Percentiles rank a stretch among this genome's conserved stretches.
phyloP scores from a whole-genome alignment of 2,888 invertebrate species.

The Petrolisthes cinctipes region DNA sequence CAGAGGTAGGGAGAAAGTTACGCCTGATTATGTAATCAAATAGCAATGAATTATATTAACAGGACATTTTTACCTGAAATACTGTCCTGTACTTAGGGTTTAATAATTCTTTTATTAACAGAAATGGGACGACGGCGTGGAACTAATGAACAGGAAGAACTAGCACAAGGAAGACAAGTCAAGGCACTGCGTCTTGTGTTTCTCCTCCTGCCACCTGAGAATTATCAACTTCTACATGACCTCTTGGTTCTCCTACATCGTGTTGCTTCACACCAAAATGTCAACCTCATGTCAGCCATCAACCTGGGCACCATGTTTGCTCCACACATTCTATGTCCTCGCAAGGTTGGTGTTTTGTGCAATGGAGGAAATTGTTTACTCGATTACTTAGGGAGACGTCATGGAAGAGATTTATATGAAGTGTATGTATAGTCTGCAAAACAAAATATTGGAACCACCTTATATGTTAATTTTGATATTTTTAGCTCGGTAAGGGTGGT shows the following conservation, averaged over 20 bases:
- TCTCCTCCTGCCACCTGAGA: constrained; percentile 83
- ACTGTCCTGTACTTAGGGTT: no score
- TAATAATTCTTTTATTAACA: constrained; percentile 15
- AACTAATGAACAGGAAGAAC: constrained; percentile 40
- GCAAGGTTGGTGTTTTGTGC: constrained; percentile 74
- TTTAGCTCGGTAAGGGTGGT: no score
- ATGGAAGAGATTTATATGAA: no score
- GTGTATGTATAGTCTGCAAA: no score
- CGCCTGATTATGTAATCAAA: no score
- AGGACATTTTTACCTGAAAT: no score
- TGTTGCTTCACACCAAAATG: constrained; percentile 80
- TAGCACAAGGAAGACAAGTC: constrained; percentile 71
- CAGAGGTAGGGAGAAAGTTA: no score
- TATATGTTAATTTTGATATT: no score
- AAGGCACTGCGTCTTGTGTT: constrained; percentile 85
- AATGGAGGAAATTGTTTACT: background rate
- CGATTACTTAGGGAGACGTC: background rate
- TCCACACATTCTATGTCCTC: constrained; percentile 89
- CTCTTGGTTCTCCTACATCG: constrained; percentile 83
- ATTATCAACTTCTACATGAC: constrained; percentile 81
- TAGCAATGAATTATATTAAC: no score
- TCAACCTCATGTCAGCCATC: constrained; percentile 90
- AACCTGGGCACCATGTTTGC: constrained; percentile 92
- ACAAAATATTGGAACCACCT: no score
- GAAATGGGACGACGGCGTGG: constrained; percentile 66